Evolutionary conservation across 2,797 vertebrate species (phyloP).

Genomic region (Onychomys torridus): DNA sequence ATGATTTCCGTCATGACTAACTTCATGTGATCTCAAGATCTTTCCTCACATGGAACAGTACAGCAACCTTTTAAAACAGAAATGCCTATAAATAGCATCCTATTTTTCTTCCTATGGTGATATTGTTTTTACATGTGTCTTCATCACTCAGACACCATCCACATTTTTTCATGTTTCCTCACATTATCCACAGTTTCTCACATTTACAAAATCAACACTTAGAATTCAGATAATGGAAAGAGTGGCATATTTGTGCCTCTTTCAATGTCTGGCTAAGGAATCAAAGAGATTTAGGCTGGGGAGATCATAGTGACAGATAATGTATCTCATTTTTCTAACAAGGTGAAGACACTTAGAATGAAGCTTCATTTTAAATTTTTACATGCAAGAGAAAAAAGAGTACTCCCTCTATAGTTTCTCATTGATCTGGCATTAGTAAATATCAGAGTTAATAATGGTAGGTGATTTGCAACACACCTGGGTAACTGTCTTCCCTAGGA

Average conservation of each 20-base stretch:
- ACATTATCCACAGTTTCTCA: neutral
- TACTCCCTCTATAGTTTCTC: neutral
- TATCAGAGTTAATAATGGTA: neutral
- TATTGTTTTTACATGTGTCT: neutral
- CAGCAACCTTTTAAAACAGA: slow-evolving; percentile 58
- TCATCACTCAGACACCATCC: neutral
- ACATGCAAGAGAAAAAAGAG: neutral
- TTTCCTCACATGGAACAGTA: slow-evolving; percentile 17
- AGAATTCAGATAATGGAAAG: neutral
- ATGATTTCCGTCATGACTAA: slow-evolving; percentile 84
- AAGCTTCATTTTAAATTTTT: neutral
- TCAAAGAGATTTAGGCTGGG: neutral
- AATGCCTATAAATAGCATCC: slow-evolving; percentile 33
- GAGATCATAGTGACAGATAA: neutral
- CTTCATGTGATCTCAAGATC: slow-evolving; percentile 59
- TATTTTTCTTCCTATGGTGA: slow-evolving; percentile 24
- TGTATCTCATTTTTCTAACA: neutral
- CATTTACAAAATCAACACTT: neutral
- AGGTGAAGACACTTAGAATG: neutral
- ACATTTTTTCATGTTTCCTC: neutral
- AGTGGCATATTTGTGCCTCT: neutral
- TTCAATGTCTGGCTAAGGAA: neutral
- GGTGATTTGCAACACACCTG: neutral
- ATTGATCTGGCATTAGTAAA: neutral
- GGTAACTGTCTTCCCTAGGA: neutral